Evolutionary conservation across 2,797 vertebrate genomes (phyloP).

Genomic region (Rhinophrynus dorsalis): DNA sequence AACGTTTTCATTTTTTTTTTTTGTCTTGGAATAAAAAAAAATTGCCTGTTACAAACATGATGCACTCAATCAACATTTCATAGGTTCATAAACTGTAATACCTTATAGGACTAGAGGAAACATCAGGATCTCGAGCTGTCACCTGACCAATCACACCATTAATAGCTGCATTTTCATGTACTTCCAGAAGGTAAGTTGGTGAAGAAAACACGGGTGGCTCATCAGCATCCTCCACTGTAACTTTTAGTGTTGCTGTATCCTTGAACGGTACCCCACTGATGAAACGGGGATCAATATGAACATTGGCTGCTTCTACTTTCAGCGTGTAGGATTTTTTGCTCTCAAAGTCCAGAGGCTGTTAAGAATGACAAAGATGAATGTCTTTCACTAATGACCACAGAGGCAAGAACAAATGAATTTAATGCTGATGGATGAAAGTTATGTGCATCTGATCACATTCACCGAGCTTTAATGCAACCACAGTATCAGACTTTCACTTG

Average conservation of each 20-base stretch:
- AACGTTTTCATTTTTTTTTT: no score
- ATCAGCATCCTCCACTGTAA: slow-evolving; percentile 88
- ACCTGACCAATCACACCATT: slow-evolving; percentile 90
- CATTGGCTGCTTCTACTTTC: slow-evolving; percentile 90
- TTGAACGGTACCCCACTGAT: slow-evolving; percentile 84
- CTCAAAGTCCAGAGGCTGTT: slow-evolving; percentile 92
- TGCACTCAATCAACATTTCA: no score
- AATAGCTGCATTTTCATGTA: slow-evolving; percentile 89
- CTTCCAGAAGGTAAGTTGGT: slow-evolving; percentile 83
- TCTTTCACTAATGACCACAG: slow-evolving; percentile 64
- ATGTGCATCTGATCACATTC: slow-evolving; percentile 54
- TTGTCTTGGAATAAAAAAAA: no score
- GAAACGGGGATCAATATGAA: slow-evolving; percentile 81
- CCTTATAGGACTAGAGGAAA: slow-evolving; percentile 84
- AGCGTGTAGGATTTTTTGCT: slow-evolving; percentile 88
- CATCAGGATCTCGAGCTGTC: slow-evolving; percentile 86
- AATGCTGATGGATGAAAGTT: slow-evolving; percentile 65
- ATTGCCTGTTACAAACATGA: no score
- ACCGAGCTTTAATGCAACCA: slow-evolving; percentile 59
- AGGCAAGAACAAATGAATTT: slow-evolving; percentile 60
- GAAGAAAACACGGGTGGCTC: slow-evolving; percentile 91
- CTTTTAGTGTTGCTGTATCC: slow-evolving; percentile 90
- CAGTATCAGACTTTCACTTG: slow-evolving; percentile 41
- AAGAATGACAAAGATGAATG: slow-evolving; percentile 68
- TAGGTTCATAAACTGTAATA: no score